phyloP scores from a whole-genome alignment of 2,797 vertebrate species.

The Acanthopagrus latus region DNA sequence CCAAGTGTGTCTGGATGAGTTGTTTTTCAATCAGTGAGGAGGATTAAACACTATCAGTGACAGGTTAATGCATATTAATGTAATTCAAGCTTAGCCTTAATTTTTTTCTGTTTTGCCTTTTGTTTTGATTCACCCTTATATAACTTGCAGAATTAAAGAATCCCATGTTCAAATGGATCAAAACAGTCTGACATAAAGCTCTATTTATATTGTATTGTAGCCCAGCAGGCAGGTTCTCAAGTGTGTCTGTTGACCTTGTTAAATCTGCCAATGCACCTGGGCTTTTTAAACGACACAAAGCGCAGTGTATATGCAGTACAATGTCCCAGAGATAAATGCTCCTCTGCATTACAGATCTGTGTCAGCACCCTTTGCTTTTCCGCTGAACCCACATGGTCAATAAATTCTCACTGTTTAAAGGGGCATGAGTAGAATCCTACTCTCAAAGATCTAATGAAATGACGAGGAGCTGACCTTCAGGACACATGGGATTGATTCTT shows the following conservation, averaged over 20 bases:
- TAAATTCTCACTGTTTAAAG: conserved; percentile 68
- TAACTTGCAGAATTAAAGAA: conserved; percentile 2
- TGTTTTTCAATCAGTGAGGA: conserved; percentile 63
- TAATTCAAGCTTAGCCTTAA: conserved; percentile 26
- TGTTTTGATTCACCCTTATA: conserved; percentile 37
- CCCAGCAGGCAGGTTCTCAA: conserved; percentile 20
- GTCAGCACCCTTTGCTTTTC: conserved; percentile 65
- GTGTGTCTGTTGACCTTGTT: conserved; percentile 50
- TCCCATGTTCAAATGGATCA: not conserved
- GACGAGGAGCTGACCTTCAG: conserved; percentile 78
- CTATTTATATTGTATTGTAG: conserved; percentile 4
- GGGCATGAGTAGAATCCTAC: conserved; percentile 67
- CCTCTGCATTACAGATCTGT: conserved; percentile 67
- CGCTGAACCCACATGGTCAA: conserved; percentile 71
- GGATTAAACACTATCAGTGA: conserved; percentile 64
- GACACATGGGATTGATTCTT: conserved; percentile 78
- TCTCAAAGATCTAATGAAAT: conserved; percentile 77
- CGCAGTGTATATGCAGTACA: conserved; percentile 32
- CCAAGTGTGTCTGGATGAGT: conserved; percentile 56
- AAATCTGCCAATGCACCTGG: conserved; percentile 14
- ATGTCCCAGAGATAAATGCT: conserved; percentile 49
- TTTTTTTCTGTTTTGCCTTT: conserved; percentile 42
- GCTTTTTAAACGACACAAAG: conserved; percentile 49
- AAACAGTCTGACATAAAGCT: not conserved
- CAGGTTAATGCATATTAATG: conserved; percentile 66